Percentiles rank a stretch among this genome's conserved stretches.
phyloP scores from a whole-genome alignment of 2,113 vertebrate species.

The Podilymbus podiceps region DNA sequence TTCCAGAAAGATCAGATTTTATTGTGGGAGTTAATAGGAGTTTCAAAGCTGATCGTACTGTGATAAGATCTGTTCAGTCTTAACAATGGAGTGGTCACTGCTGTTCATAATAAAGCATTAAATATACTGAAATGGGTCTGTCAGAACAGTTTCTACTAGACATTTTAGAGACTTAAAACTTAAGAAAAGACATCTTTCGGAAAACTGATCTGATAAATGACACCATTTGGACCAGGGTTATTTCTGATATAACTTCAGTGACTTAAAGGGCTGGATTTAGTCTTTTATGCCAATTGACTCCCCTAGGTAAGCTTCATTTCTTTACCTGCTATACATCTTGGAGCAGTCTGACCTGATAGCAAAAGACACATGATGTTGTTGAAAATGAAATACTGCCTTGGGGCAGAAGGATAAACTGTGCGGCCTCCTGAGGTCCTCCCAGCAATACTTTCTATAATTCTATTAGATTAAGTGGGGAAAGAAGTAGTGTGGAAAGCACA shows the following conservation, averaged over 20 bases:
- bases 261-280: constrained; percentile 42
- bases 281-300: constrained; percentile 49
- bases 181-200: constrained; percentile 33
- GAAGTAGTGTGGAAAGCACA: constrained; percentile 26
- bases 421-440: constrained; percentile 53
- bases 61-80: constrained; percentile 14
- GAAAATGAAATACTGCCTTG: constrained; percentile 60
- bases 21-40: not conserved
- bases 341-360: constrained; percentile 45
- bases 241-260: constrained; percentile 34
- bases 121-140: constrained; percentile 8
- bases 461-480: constrained; percentile 52
- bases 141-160: constrained; percentile 28
- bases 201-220: constrained; percentile 39
- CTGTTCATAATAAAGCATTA: constrained; percentile 39
- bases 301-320: constrained; percentile 49
- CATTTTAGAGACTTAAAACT: constrained; percentile 19
- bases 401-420: constrained; percentile 59
- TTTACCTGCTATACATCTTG: constrained; percentile 23
- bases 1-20: constrained; percentile 17
- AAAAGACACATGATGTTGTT: constrained; percentile 57
- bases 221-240: constrained; percentile 11
- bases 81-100: constrained; percentile 43
- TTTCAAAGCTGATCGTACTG: constrained; percentile 15
- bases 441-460: constrained; percentile 61